A percentile compares a stretch with the other conserved stretches of the same genome.
Evolutionary conservation across 2,797 vertebrate species (phyloP).

Genomic region (Urosaurus nigricauda): DNA sequence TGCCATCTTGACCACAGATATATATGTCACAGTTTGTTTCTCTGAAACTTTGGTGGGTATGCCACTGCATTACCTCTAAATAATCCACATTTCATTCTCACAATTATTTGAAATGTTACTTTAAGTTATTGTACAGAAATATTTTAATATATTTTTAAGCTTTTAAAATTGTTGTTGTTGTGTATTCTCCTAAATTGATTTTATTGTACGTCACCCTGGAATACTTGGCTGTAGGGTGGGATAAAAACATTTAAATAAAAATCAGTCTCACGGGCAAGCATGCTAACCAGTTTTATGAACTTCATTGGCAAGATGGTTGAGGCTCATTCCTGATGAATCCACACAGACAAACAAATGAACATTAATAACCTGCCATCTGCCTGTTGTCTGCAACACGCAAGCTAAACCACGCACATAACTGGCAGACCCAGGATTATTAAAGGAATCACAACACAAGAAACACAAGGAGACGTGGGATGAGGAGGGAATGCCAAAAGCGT

Average conservation of each 20-base stretch:
- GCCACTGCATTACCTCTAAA: no score
- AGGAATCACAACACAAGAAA: slow-evolving; percentile 20
- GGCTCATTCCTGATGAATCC: background rate
- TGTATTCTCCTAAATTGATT: no score
- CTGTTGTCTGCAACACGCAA: slow-evolving; percentile 35
- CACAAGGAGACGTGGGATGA: slow-evolving; percentile 55
- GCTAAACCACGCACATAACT: slow-evolving; percentile 50
- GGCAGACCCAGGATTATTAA: slow-evolving; percentile 64
- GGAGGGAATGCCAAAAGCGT: slow-evolving; percentile 69
- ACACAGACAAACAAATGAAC: background rate
- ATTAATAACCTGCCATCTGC: background rate
- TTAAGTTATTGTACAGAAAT: no score
- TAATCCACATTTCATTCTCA: no score
- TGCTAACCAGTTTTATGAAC: background rate
- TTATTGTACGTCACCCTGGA: no score
- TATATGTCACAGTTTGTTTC: no score
- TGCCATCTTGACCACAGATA: no score
- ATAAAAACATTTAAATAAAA: background rate
- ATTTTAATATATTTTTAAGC: no score
- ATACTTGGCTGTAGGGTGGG: no score
- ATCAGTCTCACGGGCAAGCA: background rate
- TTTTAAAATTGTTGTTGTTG: no score
- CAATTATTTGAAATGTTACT: no score
- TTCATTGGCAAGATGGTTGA: background rate
- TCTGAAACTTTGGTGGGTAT: no score